phyloP scores from a whole-genome alignment of 53 echinoderm and acorn worm species.

The Stichopus horrens region DNA sequence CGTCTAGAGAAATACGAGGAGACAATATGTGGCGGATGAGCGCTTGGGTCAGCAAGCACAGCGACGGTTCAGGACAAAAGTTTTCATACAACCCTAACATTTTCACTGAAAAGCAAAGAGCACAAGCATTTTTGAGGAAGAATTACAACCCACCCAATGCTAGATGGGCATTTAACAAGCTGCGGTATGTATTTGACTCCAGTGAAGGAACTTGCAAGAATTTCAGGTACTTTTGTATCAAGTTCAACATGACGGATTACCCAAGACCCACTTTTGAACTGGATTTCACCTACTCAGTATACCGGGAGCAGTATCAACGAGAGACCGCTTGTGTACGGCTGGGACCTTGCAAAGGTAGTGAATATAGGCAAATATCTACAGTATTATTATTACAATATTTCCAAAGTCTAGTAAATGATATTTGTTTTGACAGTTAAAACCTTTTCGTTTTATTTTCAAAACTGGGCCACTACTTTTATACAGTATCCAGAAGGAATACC shows the following conservation, averaged over 20 bases:
- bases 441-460: too few species aligned
- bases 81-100: conserved; percentile 15
- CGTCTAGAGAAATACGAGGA: conserved; percentile 17
- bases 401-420: too few species aligned
- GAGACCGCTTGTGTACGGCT: conserved; percentile 2
- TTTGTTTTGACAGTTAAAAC: too few species aligned
- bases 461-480: too few species aligned
- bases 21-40: conserved; percentile 28
- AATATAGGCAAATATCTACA: too few species aligned
- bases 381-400: too few species aligned
- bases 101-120: background rate
- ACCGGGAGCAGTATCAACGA: conserved; percentile 12
- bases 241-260: conserved; percentile 14
- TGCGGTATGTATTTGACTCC: background rate
- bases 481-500: too few species aligned
- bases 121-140: background rate
- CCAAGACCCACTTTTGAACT: conserved; percentile 6
- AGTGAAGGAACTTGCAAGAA: background rate
- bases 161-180: background rate
- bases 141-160: background rate
- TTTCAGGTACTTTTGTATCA: conserved; percentile 31
- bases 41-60: conserved; percentile 42
- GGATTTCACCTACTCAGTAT: conserved; percentile 22
- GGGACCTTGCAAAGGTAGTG: conserved; percentile 24
- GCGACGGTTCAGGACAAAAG: conserved; percentile 18